Conservation (phyloP, 2,888 invertebrate species). For the Endotricha flammealis region DNA sequence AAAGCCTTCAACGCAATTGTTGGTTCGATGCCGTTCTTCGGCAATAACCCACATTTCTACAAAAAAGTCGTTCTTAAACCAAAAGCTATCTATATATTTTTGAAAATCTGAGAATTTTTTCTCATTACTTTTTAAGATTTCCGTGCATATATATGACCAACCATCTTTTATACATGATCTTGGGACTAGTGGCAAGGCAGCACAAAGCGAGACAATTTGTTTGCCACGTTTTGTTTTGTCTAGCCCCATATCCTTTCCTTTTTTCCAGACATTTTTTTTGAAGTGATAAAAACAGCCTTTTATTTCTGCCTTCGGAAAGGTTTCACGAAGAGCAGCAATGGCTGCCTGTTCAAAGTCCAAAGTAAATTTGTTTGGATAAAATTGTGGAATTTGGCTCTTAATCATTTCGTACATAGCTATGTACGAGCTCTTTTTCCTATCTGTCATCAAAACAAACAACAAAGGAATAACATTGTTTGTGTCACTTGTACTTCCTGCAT, state of each 20-base stretch:
- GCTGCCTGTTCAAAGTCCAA: too few relatives aligned
- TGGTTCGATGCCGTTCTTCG: slow-evolving; percentile 5
- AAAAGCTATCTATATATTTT: not conserved
- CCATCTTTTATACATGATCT: not conserved
- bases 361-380: too few relatives aligned
- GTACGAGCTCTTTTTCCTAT: too few relatives aligned
- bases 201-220: not conserved
- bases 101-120: slow-evolving; percentile 1
- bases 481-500: too few relatives aligned
- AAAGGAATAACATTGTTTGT: too few relatives aligned
- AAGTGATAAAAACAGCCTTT: too few relatives aligned
- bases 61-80: slow-evolving; percentile 2
- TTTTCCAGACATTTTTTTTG: not conserved
- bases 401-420: too few relatives aligned
- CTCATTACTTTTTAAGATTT: slow-evolving; percentile 1
- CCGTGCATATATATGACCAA: slow-evolving; percentile 3
- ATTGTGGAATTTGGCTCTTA: too few relatives aligned
- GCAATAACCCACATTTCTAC: slow-evolving; percentile 1
- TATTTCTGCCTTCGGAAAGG: too few relatives aligned
- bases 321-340: too few relatives aligned
- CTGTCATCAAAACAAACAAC: too few relatives aligned
- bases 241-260: slow-evolving; percentile 2
- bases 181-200: too few relatives aligned
- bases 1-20: slow-evolving; percentile 2
- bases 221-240: slow-evolving; percentile 1